phyloP scores from a whole-genome alignment of 2,113 vertebrate genomes.

The Seriola dumerili region DNA sequence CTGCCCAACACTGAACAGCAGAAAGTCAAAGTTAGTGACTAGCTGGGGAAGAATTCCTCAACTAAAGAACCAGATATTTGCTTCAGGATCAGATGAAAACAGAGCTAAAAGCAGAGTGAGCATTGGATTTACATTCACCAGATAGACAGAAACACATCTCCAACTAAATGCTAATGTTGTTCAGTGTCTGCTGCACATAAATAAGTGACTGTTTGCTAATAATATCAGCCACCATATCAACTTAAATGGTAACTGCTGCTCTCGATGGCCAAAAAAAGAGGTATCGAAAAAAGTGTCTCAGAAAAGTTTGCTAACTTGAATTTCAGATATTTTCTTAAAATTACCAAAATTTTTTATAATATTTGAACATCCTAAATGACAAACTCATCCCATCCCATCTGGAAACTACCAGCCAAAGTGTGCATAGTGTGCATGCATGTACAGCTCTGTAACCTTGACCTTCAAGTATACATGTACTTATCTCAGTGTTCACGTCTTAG shows the following conservation, averaged over 20 bases:
- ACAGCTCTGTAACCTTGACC: not conserved
- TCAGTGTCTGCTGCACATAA: too few relatives aligned
- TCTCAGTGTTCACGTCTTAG: not conserved
- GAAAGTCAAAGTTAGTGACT: not conserved
- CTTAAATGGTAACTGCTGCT: not conserved
- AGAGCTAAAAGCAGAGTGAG: not conserved
- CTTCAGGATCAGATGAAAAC: not conserved
- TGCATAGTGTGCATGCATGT: not conserved
- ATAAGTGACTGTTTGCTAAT: too few relatives aligned
- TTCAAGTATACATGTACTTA: not conserved
- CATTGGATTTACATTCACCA: too few relatives aligned
- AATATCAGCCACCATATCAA: too few relatives aligned
- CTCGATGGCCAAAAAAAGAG: too few relatives aligned
- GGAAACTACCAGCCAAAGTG: not conserved
- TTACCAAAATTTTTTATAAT: too few relatives aligned
- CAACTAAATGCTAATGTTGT: too few relatives aligned
- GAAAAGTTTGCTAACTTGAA: not conserved
- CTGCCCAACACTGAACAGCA: not conserved
- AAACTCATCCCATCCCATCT: not conserved
- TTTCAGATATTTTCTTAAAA: not conserved
- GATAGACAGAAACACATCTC: too few relatives aligned
- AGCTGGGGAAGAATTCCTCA: too few relatives aligned
- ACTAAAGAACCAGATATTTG: too few relatives aligned
- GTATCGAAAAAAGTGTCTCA: too few relatives aligned
- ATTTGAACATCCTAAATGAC: not conserved